Conservation (phyloP, 2,113 vertebrate genomes). For the Ceyx margarethae region DNA sequence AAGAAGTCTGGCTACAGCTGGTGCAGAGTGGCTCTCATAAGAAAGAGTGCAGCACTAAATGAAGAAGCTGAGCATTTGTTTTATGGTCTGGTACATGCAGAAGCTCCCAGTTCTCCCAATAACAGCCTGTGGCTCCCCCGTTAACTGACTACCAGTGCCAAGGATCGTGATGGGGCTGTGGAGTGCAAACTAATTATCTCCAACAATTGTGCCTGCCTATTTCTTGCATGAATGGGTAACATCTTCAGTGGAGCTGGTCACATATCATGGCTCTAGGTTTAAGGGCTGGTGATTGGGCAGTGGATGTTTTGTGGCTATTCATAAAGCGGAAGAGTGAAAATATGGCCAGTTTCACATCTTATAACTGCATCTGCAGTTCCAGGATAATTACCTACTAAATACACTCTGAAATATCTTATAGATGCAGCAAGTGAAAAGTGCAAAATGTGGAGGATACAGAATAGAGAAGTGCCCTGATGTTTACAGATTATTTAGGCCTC, state of each 20-base stretch:
- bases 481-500: not conserved
- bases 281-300: slow-evolving; percentile 34
- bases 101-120: not conserved
- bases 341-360: slow-evolving; percentile 44
- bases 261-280: slow-evolving; percentile 52
- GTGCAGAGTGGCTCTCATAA: not conserved
- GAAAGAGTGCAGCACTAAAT: not conserved
- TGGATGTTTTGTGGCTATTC: slow-evolving; percentile 52
- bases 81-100: not conserved
- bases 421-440: slow-evolving; percentile 20
- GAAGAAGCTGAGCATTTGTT: not conserved
- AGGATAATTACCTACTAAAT: slow-evolving; percentile 68
- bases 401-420: slow-evolving; percentile 23
- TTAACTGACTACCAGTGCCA: slow-evolving; percentile 22
- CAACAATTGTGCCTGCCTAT: slow-evolving; percentile 53
- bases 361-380: slow-evolving; percentile 47
- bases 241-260: slow-evolving; percentile 37
- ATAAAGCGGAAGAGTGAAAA: slow-evolving; percentile 65
- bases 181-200: slow-evolving; percentile 66
- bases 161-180: slow-evolving; percentile 4
- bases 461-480: not conserved
- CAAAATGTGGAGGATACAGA: not conserved
- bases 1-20: not conserved
- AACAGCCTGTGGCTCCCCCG: not conserved
- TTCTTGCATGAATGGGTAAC: slow-evolving; percentile 64